Base-by-base conservation (phyloP, 2,113 vertebrate genomes). In the Plecturocebus donacophilus region DNA sequence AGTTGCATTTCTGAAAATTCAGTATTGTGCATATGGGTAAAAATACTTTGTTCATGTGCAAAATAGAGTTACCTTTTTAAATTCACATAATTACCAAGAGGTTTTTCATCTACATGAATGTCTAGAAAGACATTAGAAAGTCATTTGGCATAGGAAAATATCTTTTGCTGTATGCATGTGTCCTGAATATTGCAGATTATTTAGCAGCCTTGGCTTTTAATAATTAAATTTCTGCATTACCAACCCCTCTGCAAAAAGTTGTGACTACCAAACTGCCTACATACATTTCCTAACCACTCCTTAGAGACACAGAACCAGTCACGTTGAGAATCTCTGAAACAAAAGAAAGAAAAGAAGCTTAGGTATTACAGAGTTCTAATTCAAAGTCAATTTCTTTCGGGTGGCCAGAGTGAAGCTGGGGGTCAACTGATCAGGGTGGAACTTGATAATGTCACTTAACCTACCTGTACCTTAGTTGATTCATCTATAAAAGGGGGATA, bases 1-100 rank as follows among this genome's bases (percentile, higher is more conserved):
- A 91, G 56, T 7, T 88, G 38, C 32, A 87, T 52, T 83, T 95
- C 58, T 79, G 52, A 82, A 90, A 87, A 87, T 64, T 76, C 21
- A 30, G n/a, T 79, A 4, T 84, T 30, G 20, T 42, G 25, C 49
- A 84, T 76, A 54, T 12, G 10, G 7, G 47, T 30, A 87, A 79
- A 92, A 82, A 70, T 61, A 80, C 25, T 11, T 52, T 42, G 27
- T 66, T 90, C 86, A 32, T 54, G 54, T 25, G 8, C 30, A 7
- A 86, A 87, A 54, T 6, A 61, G 64, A 52, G 21, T n/a, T 30
- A 82, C n/a, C 54, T 64, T 64, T 86, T 90, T 70, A 92, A 42
- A 92, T 75, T 73, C 64, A 68, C 52, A 21, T 91, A 27, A 86
- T 54, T 76, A 75, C 32, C 88, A 85, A 42, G 38, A 91, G 12